Base-by-base conservation (phyloP, 2,888 invertebrate species). In the Drosophila ezoana region DNA sequence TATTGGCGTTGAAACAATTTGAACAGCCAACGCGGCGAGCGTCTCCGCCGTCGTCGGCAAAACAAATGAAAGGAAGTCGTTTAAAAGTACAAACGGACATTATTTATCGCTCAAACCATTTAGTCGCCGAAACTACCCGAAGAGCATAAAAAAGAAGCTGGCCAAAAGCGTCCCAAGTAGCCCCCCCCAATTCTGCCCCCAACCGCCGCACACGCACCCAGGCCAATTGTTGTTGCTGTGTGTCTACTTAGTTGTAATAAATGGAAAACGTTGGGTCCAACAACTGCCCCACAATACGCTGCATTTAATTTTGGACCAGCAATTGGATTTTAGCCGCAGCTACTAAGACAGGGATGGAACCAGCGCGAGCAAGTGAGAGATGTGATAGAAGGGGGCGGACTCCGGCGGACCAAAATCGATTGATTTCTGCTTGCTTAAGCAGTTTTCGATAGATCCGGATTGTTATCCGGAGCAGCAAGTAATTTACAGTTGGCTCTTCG, bases 41-140 rank as follows among this genome's bases (percentile, higher is more conserved):
- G 32, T 49, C 37, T 41, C 44, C 56, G 20, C n/a, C 33, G 32
- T 18, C 47, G 58, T 41, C 47, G 53, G 53, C 64, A 89, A 83
- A 88, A 86, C 81, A 90, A 90, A 90, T 90, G 89, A 90, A 89
- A 91, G 90, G 91, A 90, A 90, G 90, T 90, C 90, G 90, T 90
- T 90, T 90, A 90, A 90, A 90, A 90, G 90, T 90, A 90, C 90
- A 90, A 90, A 90, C 91, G 90, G 91, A 90, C 90, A 90, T 90
- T 90, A 90, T 90, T 90, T 91, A 90, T 90, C 79, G 86, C 90
- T 79, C 90, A 87, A 89, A 90, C 91, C 90, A 90, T 90, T 89
- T 83, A 85, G 87, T 82, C 60, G 66, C 56, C 66, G 75, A 70
- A 83, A 83, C 83, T 83, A 83, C 83, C 72, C 82, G 65, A 65